Percentiles rank a stretch among this genome's conserved stretches.
Evolutionary conservation across 2,797 vertebrate genomes (phyloP).

Genomic region (Allenopithecus nigroviridis): DNA sequence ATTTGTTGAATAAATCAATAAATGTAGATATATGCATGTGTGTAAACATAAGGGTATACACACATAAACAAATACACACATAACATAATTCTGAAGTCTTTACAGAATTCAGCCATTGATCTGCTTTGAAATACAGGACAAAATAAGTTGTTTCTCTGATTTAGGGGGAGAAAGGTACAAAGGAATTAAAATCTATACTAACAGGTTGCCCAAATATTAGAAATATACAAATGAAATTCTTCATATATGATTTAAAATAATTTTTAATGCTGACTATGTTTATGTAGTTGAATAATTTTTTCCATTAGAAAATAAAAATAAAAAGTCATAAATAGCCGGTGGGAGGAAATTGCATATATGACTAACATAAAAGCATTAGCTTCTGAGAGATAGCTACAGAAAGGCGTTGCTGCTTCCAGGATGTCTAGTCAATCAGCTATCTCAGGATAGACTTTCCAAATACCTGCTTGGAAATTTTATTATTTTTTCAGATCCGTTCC

Average conservation of each 20-base stretch:
- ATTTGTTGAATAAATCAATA: not conserved
- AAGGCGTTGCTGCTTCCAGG: not conserved
- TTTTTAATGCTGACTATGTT: not conserved
- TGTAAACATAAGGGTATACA: not conserved
- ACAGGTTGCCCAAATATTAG: not conserved
- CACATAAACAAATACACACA: not conserved
- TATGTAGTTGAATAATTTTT: not conserved
- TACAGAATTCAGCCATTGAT: not conserved
- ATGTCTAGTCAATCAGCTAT: not conserved
- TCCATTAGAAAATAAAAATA: not conserved
- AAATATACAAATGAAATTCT: not conserved
- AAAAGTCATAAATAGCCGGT: not conserved
- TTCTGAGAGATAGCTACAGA: not conserved
- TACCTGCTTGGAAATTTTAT: not conserved
- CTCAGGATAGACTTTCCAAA: not conserved
- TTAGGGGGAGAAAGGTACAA: not conserved
- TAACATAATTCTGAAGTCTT: not conserved
- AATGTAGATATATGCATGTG: not conserved
- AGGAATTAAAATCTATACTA: not conserved
- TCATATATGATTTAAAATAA: not conserved
- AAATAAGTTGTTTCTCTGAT: not conserved
- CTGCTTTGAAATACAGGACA: not conserved
- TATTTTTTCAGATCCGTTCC: not conserved
- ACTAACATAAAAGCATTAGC: not conserved
- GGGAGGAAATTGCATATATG: not conserved